phyloP scores from a whole-genome alignment of 2,113 vertebrate genomes.

The Physeter macrocephalus region DNA sequence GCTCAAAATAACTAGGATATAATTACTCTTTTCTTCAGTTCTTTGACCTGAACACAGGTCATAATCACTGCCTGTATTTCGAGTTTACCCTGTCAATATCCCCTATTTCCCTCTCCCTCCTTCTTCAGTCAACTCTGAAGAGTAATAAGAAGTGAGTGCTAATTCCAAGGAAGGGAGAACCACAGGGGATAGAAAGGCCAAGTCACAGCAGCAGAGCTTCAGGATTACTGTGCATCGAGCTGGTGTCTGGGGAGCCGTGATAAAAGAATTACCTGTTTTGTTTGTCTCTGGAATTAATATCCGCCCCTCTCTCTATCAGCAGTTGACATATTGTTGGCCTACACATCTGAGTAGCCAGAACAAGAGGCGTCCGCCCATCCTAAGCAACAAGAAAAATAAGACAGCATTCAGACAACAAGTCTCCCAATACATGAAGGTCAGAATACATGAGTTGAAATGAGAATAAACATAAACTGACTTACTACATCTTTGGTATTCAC shows the following conservation, averaged over 20 bases:
- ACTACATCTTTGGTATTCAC: constrained; percentile 93
- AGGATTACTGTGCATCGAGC: background rate
- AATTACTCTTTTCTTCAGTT: background rate
- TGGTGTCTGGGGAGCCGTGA: background rate
- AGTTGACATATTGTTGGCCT: constrained; percentile 91
- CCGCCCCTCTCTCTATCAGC: constrained; percentile 91
- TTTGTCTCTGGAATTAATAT: constrained; percentile 91
- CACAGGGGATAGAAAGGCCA: background rate
- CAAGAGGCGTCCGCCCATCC: constrained; percentile 94
- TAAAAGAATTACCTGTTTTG: constrained; percentile 88
- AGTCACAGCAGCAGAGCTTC: background rate
- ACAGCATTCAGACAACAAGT: background rate
- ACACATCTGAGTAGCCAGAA: constrained; percentile 97
- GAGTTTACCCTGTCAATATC: background rate
- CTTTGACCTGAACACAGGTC: background rate
- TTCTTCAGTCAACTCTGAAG: background rate
- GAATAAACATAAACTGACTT: constrained; percentile 68
- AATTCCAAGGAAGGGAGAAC: background rate
- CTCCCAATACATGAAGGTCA: background rate
- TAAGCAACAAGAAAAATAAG: constrained; percentile 60
- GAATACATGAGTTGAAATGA: accelerated
- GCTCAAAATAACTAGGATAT: background rate
- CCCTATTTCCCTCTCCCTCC: background rate
- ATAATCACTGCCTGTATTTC: background rate
- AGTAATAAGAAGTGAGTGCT: background rate